Conservation (phyloP, 1,140 invertebrate genomes). For the Drosophila paulistorum region DNA sequence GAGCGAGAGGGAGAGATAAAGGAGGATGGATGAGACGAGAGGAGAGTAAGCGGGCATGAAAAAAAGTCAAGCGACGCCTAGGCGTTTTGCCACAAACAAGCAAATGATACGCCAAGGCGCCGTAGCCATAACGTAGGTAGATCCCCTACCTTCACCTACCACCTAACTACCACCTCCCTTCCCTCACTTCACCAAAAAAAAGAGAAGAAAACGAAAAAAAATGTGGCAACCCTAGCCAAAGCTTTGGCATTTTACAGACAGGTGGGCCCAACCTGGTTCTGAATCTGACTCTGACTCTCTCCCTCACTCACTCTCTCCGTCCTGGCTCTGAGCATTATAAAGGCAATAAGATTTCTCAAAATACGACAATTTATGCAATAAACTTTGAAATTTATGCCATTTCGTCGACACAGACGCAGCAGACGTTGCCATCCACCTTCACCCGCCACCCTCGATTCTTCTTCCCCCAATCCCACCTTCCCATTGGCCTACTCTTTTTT, state of each 20-base stretch:
- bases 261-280: slow-evolving; percentile 35
- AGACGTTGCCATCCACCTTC: slow-evolving; percentile 29
- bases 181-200: not conserved
- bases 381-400: slow-evolving; percentile 80
- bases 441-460: slow-evolving; percentile 13
- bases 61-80: slow-evolving; percentile 44
- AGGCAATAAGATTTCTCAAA: slow-evolving; percentile 81
- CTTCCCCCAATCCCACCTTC: slow-evolving; percentile 16
- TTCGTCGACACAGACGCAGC: slow-evolving; percentile 50
- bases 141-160: not conserved
- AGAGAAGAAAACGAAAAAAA: not conserved
- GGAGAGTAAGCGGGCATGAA: not conserved
- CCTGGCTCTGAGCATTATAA: slow-evolving; percentile 68
- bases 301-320: not conserved
- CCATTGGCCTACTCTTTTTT: slow-evolving; percentile 31
- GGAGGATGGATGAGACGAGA: not conserved
- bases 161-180: not conserved
- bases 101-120: slow-evolving; percentile 65
- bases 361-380: slow-evolving; percentile 82
- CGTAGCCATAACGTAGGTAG: slow-evolving; percentile 15
- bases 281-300: slow-evolving; percentile 13
- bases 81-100: slow-evolving; percentile 63
- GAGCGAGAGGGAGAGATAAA: not conserved
- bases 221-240: slow-evolving; percentile 3
- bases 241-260: slow-evolving; percentile 34